Evolutionary conservation across 1,140 invertebrate species (phyloP), one percentile per base, ranked within the genome.

Genomic region (Pseudobourletiella spinata): DNA sequence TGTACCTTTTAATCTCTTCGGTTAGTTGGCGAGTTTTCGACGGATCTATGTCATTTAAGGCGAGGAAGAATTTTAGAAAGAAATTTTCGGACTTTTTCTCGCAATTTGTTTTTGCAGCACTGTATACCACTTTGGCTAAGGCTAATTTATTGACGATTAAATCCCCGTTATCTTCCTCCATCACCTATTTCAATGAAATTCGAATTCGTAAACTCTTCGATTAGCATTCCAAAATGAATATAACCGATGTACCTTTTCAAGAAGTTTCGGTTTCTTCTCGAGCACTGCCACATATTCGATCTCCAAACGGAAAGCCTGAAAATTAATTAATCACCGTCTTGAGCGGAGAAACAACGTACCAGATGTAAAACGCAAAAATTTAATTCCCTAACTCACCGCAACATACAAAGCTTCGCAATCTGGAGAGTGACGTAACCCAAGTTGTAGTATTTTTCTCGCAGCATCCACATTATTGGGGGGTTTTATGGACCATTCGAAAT

Each of bases 381-480:
- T n/a, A n/a, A n/a, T n/a, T n/a, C n/a, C n/a, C n/a, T n/a, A n/a
- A n/a, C 28, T 25, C 51, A 46, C 57, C 11, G 15, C 14, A 29
- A 51, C 25, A 51, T 29, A 59, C 28, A 59, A 35, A 11, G 28
- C 42, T 25, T 44, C 28, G 3, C 18, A 50, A 30, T 26, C 18
- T 3, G 43, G 18, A 32, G 30, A 16, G 32, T 32, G 8, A 6
- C 57, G 42, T 3, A 59, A 46, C 8, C 57, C 57, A 15, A 59
- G 46, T 32, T 59, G 57, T 22, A 59, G n/a, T 50, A 59, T 32
- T 25, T 8, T 48, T 48, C 57, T 48, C 11, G 57, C 42, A 50
- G 25, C 4, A 11, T 59, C 43, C 11, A 59, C 30, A 6, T 26
- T 24, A 11, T 8, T 59, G 20, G 11, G 3, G 2, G 8, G 35